phyloP scores from a whole-genome alignment of 2,113 vertebrate genomes.

The Pelmatolapia mariae region DNA sequence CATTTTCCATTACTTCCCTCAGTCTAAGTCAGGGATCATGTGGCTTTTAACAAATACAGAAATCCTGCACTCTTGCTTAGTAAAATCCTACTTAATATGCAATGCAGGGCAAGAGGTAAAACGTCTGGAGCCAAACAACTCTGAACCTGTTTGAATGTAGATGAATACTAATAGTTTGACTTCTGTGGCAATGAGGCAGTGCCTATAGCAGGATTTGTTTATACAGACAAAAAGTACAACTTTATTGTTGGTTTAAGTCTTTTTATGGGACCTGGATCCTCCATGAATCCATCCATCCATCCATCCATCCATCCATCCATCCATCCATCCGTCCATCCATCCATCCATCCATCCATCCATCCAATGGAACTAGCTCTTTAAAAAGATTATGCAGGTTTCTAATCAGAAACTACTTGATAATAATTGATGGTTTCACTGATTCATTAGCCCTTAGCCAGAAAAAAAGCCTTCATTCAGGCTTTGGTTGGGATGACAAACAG shows the following conservation, averaged over 20 bases:
- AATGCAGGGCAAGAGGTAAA: background rate
- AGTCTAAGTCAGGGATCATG: background rate
- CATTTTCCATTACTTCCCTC: slow-evolving; percentile 4
- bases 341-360: background rate
- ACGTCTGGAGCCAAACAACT: background rate
- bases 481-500: background rate
- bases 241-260: background rate
- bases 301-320: background rate
- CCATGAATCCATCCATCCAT: background rate
- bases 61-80: background rate
- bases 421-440: background rate
- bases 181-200: background rate
- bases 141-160: background rate
- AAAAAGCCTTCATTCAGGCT: background rate
- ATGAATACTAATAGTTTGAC: background rate
- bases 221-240: background rate
- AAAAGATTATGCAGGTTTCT: background rate
- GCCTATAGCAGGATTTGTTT: background rate
- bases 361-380: background rate
- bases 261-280: background rate
- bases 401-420: background rate
- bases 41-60: slow-evolving; percentile 13
- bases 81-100: background rate
- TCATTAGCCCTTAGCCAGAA: background rate
- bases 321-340: background rate